These are phyloP conservation scores for Tenebrosternarchus preto DNA, from an alignment of 2,113 vertebrate species.

Conservation along the genomic window DNA sequence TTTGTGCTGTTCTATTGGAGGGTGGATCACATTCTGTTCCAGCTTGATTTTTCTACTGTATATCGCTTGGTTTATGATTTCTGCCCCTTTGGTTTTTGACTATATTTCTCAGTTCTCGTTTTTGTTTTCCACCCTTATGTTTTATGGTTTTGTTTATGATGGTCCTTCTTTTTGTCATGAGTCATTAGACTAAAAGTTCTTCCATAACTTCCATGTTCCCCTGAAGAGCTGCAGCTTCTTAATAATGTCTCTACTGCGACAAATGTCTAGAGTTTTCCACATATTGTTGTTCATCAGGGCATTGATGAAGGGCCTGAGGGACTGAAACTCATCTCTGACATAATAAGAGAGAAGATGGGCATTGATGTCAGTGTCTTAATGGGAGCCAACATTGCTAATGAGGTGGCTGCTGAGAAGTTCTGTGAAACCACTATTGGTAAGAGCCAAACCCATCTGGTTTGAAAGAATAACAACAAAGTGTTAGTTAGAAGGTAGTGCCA, in stretches of 20 bases:
- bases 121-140: not conserved
- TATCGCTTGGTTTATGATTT: constrained; percentile 1
- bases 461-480: too few species aligned
- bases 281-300: constrained; percentile 70
- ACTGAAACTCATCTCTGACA: constrained; percentile 89
- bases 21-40: not conserved
- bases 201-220: constrained; percentile 16
- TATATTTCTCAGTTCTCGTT: not conserved
- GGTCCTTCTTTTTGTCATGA: constrained; percentile 36
- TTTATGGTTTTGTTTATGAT: constrained; percentile 18
- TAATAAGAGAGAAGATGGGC: constrained; percentile 90
- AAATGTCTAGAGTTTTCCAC: constrained; percentile 24
- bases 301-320: constrained; percentile 89
- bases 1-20: not conserved
- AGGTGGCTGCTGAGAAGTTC: constrained; percentile 91
- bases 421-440: constrained; percentile 94
- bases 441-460: not conserved
- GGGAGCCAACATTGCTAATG: constrained; percentile 93
- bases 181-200: constrained; percentile 29
- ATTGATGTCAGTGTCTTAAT: constrained; percentile 92
- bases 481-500: not conserved
- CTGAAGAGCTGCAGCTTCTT: constrained; percentile 32
- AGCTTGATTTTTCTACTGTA: not conserved
- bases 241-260: not conserved
- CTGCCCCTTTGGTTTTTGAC: not conserved